phyloP scores from a whole-genome alignment of 2,797 vertebrate species.

The Sciurus vulgaris region DNA sequence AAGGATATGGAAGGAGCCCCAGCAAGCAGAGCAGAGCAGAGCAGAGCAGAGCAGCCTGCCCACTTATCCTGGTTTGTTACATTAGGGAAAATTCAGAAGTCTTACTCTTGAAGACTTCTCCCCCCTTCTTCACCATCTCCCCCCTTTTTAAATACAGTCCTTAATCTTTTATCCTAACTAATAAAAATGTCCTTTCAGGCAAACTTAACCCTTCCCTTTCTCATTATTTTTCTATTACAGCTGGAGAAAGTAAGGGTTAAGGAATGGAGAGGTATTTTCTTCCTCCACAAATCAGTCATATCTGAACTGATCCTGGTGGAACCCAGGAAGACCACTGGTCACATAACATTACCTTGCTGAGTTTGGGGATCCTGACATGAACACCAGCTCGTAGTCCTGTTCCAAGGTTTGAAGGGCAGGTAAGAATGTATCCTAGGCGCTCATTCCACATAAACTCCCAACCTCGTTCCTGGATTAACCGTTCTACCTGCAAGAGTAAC shows the following conservation, averaged over 20 bases:
- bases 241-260: background rate
- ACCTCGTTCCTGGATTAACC: slow-evolving; percentile 94
- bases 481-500: slow-evolving; percentile 91
- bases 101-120: slow-evolving; percentile 9
- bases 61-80: background rate
- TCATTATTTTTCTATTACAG: background rate
- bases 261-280: background rate
- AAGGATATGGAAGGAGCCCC: background rate
- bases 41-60: background rate
- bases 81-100: background rate
- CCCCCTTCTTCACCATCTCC: no score
- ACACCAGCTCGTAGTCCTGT: slow-evolving; percentile 96
- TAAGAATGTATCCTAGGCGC: slow-evolving; percentile 94
- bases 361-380: slow-evolving; percentile 93
- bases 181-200: background rate
- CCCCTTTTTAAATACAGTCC: background rate
- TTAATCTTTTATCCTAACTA: background rate
- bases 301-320: background rate
- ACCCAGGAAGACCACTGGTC: background rate
- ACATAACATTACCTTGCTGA: slow-evolving; percentile 91
- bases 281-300: background rate
- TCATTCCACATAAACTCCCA: slow-evolving; percentile 99
- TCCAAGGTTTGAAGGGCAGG: slow-evolving; percentile 96
- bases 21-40: background rate
- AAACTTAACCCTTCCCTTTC: background rate